phyloP scores from a whole-genome alignment of 1,140 invertebrate species.

The Vollenhovia emeryi region DNA sequence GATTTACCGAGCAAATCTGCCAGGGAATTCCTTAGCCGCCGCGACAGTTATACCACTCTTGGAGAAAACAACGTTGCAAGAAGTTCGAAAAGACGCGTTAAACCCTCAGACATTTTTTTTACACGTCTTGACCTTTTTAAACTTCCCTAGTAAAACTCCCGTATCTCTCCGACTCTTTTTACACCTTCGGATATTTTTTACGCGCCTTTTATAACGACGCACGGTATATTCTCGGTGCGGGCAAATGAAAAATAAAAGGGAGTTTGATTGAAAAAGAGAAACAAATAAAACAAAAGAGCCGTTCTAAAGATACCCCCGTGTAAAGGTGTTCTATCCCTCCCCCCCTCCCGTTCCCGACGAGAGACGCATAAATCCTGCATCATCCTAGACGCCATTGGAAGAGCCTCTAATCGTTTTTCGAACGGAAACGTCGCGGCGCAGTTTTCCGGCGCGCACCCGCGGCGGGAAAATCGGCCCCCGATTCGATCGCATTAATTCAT shows the following conservation, averaged over 20 bases:
- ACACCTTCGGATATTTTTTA: neutral
- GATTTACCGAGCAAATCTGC: neutral
- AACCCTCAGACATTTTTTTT: neutral
- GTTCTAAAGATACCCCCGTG: conserved; percentile 43
- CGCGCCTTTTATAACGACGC: neutral
- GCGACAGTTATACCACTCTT: neutral
- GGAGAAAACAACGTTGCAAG: too few relatives aligned
- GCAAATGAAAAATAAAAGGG: conserved; percentile 26
- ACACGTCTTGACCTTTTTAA: conserved; percentile 8
- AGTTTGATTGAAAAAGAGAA: neutral
- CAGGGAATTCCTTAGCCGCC: neutral
- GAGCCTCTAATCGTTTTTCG: neutral
- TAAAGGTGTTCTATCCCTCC: conserved; percentile 18
- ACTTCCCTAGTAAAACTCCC: neutral
- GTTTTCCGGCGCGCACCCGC: neutral
- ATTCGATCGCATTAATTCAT: conserved; percentile 42
- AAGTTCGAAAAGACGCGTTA: neutral
- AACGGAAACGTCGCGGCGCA: neutral
- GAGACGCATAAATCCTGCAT: conserved; percentile 11
- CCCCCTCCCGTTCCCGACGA: neutral
- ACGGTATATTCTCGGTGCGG: neutral
- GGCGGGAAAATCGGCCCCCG: conserved; percentile 9
- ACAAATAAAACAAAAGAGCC: neutral
- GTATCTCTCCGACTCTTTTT: neutral
- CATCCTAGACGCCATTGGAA: neutral